Evolutionary conservation across 2,888 invertebrate species (phyloP).

Genomic region (Tipula lateralis): DNA sequence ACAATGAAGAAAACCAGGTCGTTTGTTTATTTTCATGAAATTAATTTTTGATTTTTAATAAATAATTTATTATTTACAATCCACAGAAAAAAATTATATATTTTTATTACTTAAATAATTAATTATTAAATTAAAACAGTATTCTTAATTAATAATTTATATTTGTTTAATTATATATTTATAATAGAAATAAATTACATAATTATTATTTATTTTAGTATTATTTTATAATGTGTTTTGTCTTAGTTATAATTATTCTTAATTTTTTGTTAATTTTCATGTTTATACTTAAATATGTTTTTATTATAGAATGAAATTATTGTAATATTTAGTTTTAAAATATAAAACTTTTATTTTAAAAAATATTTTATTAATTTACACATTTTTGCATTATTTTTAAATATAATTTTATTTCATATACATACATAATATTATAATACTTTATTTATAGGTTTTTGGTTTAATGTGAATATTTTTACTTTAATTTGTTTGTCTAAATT

Average conservation of each 20-base stretch:
- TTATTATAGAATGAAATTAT: neutral
- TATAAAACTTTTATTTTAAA: neutral
- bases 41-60: neutral
- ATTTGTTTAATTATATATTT: neutral
- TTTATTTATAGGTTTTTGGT: neutral
- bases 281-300: neutral
- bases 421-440: neutral
- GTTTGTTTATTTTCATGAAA: neutral
- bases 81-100: neutral
- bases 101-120: neutral
- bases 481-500: neutral
- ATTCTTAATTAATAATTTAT: neutral
- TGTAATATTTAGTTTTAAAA: neutral
- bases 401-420: neutral
- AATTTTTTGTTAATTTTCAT: neutral
- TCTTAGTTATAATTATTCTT: neutral
- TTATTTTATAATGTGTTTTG: neutral
- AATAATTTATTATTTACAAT: neutral
- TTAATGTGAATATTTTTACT: neutral
- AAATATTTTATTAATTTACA: neutral
- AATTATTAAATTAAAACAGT: neutral
- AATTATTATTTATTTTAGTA: neutral
- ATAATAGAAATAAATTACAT: neutral
- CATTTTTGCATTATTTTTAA: neutral
- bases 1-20: neutral